Base-by-base conservation (phyloP, 1,140 invertebrate species). In the Streblospio benedicti region DNA sequence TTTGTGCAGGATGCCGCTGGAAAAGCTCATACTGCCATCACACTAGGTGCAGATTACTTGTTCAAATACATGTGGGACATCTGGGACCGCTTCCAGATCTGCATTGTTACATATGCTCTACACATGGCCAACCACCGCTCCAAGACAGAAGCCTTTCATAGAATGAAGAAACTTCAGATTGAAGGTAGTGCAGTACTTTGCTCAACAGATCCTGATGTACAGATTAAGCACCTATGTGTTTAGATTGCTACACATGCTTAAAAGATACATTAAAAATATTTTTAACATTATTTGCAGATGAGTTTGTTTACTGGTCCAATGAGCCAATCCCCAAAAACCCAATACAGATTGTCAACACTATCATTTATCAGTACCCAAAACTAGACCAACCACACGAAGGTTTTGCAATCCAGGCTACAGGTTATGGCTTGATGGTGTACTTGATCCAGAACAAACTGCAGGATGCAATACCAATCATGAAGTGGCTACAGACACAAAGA, bases 401-500 rank as follows among this genome's bases (percentile, higher is more conserved):
- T 0, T 85, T 88, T 65, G 95, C 95, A 72, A 89, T 96, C 28
- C 91, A 93, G 71, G 85, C 91, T 0, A 96, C 93, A 0, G 88
- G 92, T 0, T 97, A 94, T 72, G 93, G 88, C 2, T 76, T 97
- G 18, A 74, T 97, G 63, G 87, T 91, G 0, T 91, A 93, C 41
- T 71, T 73, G 31, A 68, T 64, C 18, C 64, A 67, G 27, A 67
- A 65, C 57, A 54, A 62, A 23, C 18, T 38, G 28, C 38, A 58
- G 9, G 62, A 73, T 43, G 47, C 71, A n/a, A 69, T 73, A 50
- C 65, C 68, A n/a, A 93, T 95, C 69, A 91, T 96, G 23, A 86
- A 87, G 68, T 97, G 93, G 93, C 77, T 97, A 4, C 94, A 95
- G 74, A 83, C 88, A 0, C 93, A 96, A 71, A 81, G 93, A n/a